Evolutionary conservation across 1,140 invertebrate species (phyloP), one percentile per base, ranked within the genome.

Genomic region (Ceratoteleas bidentatus): DNA sequence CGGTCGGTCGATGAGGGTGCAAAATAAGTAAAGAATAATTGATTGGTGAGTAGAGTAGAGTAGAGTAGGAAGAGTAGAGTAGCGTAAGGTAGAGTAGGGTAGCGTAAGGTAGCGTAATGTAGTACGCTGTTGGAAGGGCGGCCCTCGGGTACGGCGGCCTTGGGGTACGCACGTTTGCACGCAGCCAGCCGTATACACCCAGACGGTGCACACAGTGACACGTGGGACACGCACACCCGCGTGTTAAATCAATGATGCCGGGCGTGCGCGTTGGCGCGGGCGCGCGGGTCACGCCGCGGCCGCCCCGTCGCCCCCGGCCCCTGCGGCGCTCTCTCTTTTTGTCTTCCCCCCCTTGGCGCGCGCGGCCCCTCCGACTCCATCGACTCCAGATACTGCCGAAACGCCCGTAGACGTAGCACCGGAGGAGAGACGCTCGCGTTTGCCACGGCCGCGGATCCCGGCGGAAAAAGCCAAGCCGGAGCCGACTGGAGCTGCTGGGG

Each of bases 201-300:
- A 62, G 62, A 62, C 61, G 52, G 64, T 74, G 61, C 68, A 60
- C 62, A 77, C 78, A 62, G 50, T 45, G 43, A 58, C 72, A 61
- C 74, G 74, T 77, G 78, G 73, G 65, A 68, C 76, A 79, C 76
- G 76, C 76, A 79, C 76, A 79, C 69, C 76, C 75, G 74, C 70
- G 80, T 82, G 86, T 89, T 90, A 90, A 90, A 90, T 91, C 90
- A 91, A 91, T 91, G 89, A 90, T 90, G 85, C 84, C 77, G 89
- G 72, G 89, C 86, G 87, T 90, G 90, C 90, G 89, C 88, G 73
- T 43, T 83, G 62, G 84, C 76, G 77, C 76, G 61, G 70, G 50
- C 80, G 75, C 81, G 62, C 85, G 80, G 82, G 58, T 84, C 82
- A 65, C 83, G 69, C 76, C 36, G 50, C 73, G 72, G 54, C 79